A percentile compares a stretch with the other conserved stretches of the same genome.
phyloP scores from a whole-genome alignment of 1,140 invertebrate species.

The Halesus radiatus region DNA sequence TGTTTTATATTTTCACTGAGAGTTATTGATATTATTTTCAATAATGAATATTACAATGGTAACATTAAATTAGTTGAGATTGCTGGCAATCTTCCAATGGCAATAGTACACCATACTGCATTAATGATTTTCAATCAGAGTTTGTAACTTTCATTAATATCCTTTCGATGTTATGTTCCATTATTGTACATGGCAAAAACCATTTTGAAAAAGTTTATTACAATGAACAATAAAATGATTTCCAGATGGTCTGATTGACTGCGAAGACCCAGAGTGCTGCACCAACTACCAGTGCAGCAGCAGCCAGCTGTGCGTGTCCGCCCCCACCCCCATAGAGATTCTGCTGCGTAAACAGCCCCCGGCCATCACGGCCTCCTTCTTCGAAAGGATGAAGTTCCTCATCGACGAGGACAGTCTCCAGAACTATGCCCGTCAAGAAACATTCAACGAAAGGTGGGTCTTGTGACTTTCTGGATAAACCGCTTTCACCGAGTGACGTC shows the following conservation, averaged over 20 bases:
- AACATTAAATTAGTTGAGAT: too few relatives aligned
- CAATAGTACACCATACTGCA: too few relatives aligned
- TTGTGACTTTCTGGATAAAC: not conserved
- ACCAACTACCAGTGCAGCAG: conserved; percentile 83
- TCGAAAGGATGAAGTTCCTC: conserved; percentile 97
- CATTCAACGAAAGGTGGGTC: conserved; percentile 97
- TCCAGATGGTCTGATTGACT: conserved; percentile 95
- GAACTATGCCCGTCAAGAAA: conserved; percentile 93
- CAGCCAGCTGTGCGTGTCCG: conserved; percentile 90
- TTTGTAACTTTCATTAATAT: too few relatives aligned
- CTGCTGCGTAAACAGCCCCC: conserved; percentile 94
- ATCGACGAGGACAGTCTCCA: conserved; percentile 98
- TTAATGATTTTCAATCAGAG: too few relatives aligned
- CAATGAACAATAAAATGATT: conserved; percentile 45
- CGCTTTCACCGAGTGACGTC: conserved; percentile 40
- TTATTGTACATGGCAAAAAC: too few relatives aligned
- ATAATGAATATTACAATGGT: too few relatives aligned
- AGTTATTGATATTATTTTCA: too few relatives aligned
- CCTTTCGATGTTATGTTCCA: too few relatives aligned
- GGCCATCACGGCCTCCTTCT: conserved; percentile 96
- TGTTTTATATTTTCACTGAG: too few relatives aligned
- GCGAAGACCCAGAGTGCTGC: conserved; percentile 98
- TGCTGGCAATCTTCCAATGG: too few relatives aligned
- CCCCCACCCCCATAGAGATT: conserved; percentile 94
- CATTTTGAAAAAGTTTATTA: too few relatives aligned